A percentile compares a stretch with the other conserved stretches of the same genome.
These are phyloP conservation scores for Gisinianus flammeolus DNA, from an alignment of 2,888 invertebrate species.

Conservation along the genomic window DNA sequence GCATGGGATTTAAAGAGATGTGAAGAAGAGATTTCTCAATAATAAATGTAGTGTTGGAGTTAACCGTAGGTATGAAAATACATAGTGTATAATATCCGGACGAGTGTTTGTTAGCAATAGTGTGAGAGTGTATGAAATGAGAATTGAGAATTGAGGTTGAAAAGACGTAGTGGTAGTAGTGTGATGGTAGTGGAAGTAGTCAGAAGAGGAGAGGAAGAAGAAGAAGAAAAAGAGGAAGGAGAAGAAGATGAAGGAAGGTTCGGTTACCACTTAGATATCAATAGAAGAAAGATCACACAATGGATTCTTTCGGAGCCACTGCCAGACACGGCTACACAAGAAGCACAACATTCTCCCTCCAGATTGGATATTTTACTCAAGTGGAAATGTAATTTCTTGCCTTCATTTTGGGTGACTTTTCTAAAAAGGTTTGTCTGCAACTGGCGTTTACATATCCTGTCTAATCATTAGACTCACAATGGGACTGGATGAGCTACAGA, in stretches of 20 bases:
- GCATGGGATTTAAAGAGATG: neutral
- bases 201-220: neutral
- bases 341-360: constrained; percentile 33
- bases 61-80: neutral
- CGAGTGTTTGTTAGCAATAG: constrained; percentile 19
- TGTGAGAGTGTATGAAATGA: constrained; percentile 19
- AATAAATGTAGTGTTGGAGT: neutral
- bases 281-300: constrained; percentile 41
- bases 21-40: neutral
- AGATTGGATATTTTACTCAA: constrained; percentile 58
- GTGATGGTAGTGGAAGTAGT: neutral
- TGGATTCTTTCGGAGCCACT: constrained; percentile 34
- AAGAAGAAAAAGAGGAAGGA: neutral
- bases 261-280: constrained; percentile 40
- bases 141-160: constrained; percentile 15
- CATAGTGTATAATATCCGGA: neutral
- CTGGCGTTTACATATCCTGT: constrained; percentile 57
- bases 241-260: too few species aligned
- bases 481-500: constrained; percentile 37
- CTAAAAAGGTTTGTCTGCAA: constrained; percentile 51
- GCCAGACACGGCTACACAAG: constrained; percentile 30
- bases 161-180: neutral
- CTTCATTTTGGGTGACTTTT: constrained; percentile 41
- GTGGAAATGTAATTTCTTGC: constrained; percentile 57
- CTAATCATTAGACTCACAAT: constrained; percentile 51